Percentiles rank a stretch among this genome's conserved stretches.
phyloP scores from a whole-genome alignment of 2,888 invertebrate genomes.

The Drosophila barbarae region DNA sequence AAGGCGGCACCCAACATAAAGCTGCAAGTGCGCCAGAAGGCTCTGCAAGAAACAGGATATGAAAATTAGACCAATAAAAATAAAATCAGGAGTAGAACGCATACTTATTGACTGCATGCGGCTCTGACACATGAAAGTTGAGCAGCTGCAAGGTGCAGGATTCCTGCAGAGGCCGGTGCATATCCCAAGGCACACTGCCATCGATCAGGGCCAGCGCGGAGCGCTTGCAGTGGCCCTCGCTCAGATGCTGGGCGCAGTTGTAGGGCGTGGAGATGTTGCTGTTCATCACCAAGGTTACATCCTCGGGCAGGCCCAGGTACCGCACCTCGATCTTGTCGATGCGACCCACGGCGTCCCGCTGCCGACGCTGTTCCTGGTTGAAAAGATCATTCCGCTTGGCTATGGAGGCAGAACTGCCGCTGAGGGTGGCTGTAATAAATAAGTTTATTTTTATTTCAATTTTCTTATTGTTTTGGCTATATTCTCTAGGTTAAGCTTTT shows the following conservation, averaged over 20 bases:
- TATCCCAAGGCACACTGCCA: slow-evolving; percentile 91
- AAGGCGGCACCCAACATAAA: slow-evolving; percentile 91
- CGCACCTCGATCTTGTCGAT: slow-evolving; percentile 94
- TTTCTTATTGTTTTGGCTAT: not conserved
- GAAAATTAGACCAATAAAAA: not conserved
- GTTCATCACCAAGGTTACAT: slow-evolving; percentile 92
- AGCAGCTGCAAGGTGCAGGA: slow-evolving; percentile 83
- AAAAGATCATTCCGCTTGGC: slow-evolving; percentile 87
- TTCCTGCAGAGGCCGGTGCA: slow-evolving; percentile 90
- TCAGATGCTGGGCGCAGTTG: slow-evolving; percentile 93
- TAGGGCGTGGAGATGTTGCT: slow-evolving; percentile 93
- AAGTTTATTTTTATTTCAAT: not conserved
- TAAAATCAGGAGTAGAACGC: slow-evolving; percentile 1
- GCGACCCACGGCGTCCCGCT: slow-evolving; percentile 87
- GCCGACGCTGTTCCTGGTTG: slow-evolving; percentile 87
- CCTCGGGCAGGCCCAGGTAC: slow-evolving; percentile 87
- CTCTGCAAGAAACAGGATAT: slow-evolving; percentile 79
- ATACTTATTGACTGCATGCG: slow-evolving; percentile 78
- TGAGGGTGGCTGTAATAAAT: slow-evolving; percentile 38
- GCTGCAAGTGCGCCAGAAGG: slow-evolving; percentile 96
- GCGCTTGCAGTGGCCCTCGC: slow-evolving; percentile 85
- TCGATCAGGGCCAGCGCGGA: slow-evolving; percentile 91
- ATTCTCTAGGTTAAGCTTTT: not conserved
- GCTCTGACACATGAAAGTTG: slow-evolving; percentile 80
- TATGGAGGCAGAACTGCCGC: slow-evolving; percentile 54